A percentile compares a stretch with the other conserved stretches of the same genome.
These are phyloP conservation scores for Xiphorhynchus elegans DNA, from an alignment of 2,113 vertebrate species.

Conservation along the genomic window DNA sequence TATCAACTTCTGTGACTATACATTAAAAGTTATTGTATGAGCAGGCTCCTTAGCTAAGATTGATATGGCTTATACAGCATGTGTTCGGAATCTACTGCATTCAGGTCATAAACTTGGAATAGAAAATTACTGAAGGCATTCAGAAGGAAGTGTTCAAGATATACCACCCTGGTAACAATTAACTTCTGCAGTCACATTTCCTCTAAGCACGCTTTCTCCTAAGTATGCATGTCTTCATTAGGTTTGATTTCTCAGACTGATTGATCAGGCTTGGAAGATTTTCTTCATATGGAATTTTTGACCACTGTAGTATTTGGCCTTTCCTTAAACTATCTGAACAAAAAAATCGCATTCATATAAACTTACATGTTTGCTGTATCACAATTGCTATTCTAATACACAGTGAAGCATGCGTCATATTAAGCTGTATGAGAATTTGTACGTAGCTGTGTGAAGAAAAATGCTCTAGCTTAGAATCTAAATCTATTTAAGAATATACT, in stretches of 20 bases:
- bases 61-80: accelerated
- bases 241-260: not conserved
- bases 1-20: not conserved
- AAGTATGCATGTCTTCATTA: not conserved
- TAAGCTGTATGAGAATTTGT: not conserved
- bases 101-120: not conserved
- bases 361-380: not conserved
- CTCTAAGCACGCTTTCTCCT: not conserved
- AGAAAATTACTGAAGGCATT: not conserved
- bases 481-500: not conserved
- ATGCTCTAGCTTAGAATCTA: not conserved
- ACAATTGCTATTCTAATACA: not conserved
- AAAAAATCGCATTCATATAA: not conserved
- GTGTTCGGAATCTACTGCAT: not conserved
- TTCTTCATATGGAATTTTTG: not conserved
- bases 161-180: not conserved
- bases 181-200: not conserved
- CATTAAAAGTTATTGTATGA: not conserved
- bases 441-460: not conserved
- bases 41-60: not conserved
- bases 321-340: not conserved
- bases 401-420: not conserved
- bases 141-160: not conserved
- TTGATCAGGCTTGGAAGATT: not conserved
- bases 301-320: not conserved